Base-by-base conservation (phyloP, 2,888 invertebrate species). In the Dynastes maya region DNA sequence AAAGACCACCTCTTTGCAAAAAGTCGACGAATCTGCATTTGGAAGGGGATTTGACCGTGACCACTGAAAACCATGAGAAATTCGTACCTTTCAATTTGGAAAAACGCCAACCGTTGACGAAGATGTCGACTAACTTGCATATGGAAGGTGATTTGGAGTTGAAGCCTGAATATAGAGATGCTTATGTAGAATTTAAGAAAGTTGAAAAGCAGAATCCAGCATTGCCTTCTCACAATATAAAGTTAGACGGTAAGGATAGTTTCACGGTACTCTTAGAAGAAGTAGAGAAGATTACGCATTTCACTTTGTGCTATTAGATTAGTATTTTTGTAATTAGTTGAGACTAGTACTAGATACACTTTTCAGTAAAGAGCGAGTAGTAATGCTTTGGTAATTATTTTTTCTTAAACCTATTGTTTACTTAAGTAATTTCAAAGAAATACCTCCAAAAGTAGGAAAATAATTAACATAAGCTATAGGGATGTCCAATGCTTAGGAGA, bases 91-190 rank as follows among this genome's bases (percentile, higher is more conserved):
- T 89, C 82, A 87, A 89, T 6, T 87, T 89, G 0, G 88, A 86
- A 27, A 86, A 87, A 80, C 87, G 90, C 76, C 89, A 90, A 83
- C 81, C 87, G 84, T 70, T 89, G 83, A 83, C 88, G 83, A 87
- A 89, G 82, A 85, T 86, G 71, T 82, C 86, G 49, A 89, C 90
- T 0, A 90, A 90, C 82, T 85, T 91, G 13, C 89, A 88, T 81
- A 84, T 91, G 64, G 91, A 91, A 82, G 91, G 91, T 1, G 89
- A 90, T 63, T 84, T 89, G 9, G 85, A 83, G 32, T 86, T 90
- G 78, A 80, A 88, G 58, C 89, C 90, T 1, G 91, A 91, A 84
- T 91, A 91, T 79, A 81, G 85, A 65, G 84, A 85, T 37, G 85
- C 83, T 68, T 89, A 85, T 77, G 84, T 88, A 16, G 85, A 86